These are phyloP conservation scores for Paramormyrops hopkinsi DNA, from an alignment of 2,797 vertebrate species.

Conservation along the genomic window DNA sequence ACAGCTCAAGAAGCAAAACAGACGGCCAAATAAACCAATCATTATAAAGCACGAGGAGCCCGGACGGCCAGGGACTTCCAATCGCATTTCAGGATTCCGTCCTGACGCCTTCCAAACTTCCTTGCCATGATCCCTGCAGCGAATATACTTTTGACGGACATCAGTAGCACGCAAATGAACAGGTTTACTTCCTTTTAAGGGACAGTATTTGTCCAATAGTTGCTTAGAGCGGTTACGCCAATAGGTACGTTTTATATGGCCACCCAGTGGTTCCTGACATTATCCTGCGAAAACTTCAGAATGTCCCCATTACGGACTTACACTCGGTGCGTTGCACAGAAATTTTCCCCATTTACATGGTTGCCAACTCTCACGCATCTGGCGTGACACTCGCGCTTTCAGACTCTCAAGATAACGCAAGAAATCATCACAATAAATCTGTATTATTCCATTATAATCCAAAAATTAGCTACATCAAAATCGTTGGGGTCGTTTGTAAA, in stretches of 20 bases:
- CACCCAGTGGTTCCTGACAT: not conserved
- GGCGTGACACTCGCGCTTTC: not conserved
- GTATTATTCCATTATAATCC: not conserved
- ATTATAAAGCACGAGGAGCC: fast-evolving
- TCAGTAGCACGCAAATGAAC: slow-evolving; percentile 45
- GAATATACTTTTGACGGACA: slow-evolving; percentile 53
- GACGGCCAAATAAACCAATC: slow-evolving; percentile 33
- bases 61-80: not conserved
- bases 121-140: slow-evolving; percentile 15
- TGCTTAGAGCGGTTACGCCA: slow-evolving; percentile 24
- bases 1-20: fast-evolving
- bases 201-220: slow-evolving; percentile 46
- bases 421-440: not conserved
- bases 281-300: slow-evolving; percentile 24
- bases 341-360: not conserved
- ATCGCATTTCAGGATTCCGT: slow-evolving; percentile 8
- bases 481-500: not conserved
- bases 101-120: not conserved
- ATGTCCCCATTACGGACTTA: slow-evolving; percentile 33
- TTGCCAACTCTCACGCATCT: not conserved
- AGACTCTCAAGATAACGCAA: not conserved
- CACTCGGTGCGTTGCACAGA: not conserved
- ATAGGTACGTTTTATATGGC: slow-evolving; percentile 1
- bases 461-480: not conserved
- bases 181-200: slow-evolving; percentile 64